These are phyloP conservation scores for Panopea generosa DNA, from an alignment of 2,888 invertebrate genomes.

Conservation along the genomic window DNA sequence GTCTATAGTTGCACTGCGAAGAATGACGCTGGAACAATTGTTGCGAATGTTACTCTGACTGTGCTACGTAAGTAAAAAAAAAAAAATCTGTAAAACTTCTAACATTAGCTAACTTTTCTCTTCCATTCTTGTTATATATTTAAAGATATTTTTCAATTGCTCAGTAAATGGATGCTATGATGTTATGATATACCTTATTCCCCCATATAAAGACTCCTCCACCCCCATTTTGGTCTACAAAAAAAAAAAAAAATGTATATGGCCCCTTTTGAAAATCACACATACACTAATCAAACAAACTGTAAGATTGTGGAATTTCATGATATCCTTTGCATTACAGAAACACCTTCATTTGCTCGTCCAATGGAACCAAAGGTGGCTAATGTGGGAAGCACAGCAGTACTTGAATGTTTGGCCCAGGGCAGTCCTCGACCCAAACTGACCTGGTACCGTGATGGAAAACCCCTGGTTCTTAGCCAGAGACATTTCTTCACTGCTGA, in stretches of 20 bases:
- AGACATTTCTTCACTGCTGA: constrained; percentile 95
- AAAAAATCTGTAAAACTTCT: not conserved
- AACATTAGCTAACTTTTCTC: no score
- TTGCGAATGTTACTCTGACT: constrained; percentile 94
- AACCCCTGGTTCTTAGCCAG: constrained; percentile 89
- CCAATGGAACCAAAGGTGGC: constrained; percentile 94
- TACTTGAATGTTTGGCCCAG: constrained; percentile 94
- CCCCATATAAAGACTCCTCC: no score
- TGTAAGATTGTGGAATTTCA: no score
- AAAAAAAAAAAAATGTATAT: no score
- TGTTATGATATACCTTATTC: no score
- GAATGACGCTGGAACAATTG: constrained; percentile 94
- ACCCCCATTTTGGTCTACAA: no score
- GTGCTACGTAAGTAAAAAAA: constrained; percentile 88
- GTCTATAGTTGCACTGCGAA: constrained; percentile 97
- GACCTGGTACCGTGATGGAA: constrained; percentile 94
- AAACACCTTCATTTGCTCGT: constrained; percentile 94
- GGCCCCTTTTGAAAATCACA: no score
- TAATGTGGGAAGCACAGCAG: constrained; percentile 92
- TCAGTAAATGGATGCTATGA: no score
- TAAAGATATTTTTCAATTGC: no score
- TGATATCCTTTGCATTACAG: constrained; percentile 86
- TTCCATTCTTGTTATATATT: no score
- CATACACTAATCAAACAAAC: no score
- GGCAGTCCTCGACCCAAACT: constrained; percentile 93